phyloP scores from a whole-genome alignment of 2,888 invertebrate species.

The Camptogramma bilineatum region DNA sequence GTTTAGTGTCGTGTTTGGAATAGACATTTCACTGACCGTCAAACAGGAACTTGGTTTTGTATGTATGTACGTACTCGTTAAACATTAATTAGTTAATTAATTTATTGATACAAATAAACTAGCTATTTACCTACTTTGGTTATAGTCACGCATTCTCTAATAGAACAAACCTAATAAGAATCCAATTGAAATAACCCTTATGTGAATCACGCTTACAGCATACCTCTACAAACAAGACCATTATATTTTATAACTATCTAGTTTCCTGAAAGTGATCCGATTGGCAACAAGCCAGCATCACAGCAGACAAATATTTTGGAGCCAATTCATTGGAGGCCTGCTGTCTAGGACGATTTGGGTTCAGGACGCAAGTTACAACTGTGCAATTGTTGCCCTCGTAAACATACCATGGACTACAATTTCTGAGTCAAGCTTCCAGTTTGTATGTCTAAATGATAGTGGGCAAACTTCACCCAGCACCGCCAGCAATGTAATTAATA shows the following conservation, averaged over 20 bases:
- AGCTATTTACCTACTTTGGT: too few species aligned
- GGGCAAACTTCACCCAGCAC: too few species aligned
- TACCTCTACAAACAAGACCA: conserved; percentile 61
- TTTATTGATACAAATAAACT: too few species aligned
- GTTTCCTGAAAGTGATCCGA: conserved; percentile 78
- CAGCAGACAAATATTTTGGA: conserved; percentile 82
- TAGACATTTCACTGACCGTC: too few species aligned
- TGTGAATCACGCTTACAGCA: conserved; percentile 57
- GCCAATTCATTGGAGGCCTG: conserved; percentile 72
- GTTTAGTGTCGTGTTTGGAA: too few species aligned
- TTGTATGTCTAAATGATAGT: not conserved
- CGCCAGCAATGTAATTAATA: too few species aligned
- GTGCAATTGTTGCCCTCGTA: conserved; percentile 1
- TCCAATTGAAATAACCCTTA: conserved; percentile 22
- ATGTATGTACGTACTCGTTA: too few species aligned
- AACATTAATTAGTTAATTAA: too few species aligned
- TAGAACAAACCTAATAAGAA: conserved; percentile 11
- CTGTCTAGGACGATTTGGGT: conserved; percentile 36
- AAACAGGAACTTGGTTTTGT: too few species aligned
- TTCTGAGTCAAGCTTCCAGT: not conserved
- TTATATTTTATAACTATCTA: conserved; percentile 67
- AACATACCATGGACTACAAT: not conserved
- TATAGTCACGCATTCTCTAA: not conserved
- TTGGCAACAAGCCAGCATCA: conserved; percentile 75
- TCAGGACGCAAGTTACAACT: conserved; percentile 18